phyloP scores from a whole-genome alignment of 1,140 invertebrate genomes.

The Aradophagus sp. region DNA sequence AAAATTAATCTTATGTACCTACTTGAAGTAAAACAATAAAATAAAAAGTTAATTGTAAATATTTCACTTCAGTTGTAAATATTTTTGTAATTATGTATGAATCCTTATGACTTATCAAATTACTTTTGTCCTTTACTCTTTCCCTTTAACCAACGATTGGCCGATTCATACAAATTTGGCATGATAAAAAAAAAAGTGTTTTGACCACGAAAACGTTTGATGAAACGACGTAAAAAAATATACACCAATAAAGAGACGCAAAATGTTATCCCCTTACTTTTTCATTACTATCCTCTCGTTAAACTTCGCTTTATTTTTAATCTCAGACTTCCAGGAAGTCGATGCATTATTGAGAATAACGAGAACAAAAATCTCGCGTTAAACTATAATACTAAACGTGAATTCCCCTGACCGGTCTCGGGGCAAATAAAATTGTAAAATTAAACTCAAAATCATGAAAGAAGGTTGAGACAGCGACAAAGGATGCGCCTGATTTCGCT shows the following conservation, averaged over 20 bases:
- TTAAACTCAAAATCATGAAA: conserved; percentile 34
- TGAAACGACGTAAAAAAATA: conserved; percentile 27
- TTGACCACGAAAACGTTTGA: conserved; percentile 1
- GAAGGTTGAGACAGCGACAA: conserved; percentile 8
- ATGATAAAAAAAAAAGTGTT: not conserved
- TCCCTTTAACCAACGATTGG: too few relatives aligned
- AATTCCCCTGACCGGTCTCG: conserved; percentile 4
- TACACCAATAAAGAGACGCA: conserved; percentile 20
- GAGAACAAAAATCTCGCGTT: conserved; percentile 19
- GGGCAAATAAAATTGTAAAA: conserved; percentile 37
- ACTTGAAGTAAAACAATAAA: too few relatives aligned
- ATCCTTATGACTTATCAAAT: too few relatives aligned
- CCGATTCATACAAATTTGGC: too few relatives aligned
- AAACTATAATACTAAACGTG: conserved; percentile 35
- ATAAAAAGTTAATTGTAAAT: too few relatives aligned
- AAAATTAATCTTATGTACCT: too few relatives aligned
- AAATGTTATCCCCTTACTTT: conserved; percentile 6
- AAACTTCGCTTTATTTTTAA: conserved; percentile 6
- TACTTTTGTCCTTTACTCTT: too few relatives aligned
- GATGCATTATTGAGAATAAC: conserved; percentile 8
- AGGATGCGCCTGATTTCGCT: too few relatives aligned
- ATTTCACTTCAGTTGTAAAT: too few relatives aligned
- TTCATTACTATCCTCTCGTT: conserved; percentile 1
- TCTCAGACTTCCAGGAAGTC: conserved; percentile 16
- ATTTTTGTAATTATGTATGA: too few relatives aligned